These are phyloP conservation scores for Poeciliopsis occidentalis DNA, from an alignment of 2,113 vertebrate genomes.

Conservation along the genomic window DNA sequence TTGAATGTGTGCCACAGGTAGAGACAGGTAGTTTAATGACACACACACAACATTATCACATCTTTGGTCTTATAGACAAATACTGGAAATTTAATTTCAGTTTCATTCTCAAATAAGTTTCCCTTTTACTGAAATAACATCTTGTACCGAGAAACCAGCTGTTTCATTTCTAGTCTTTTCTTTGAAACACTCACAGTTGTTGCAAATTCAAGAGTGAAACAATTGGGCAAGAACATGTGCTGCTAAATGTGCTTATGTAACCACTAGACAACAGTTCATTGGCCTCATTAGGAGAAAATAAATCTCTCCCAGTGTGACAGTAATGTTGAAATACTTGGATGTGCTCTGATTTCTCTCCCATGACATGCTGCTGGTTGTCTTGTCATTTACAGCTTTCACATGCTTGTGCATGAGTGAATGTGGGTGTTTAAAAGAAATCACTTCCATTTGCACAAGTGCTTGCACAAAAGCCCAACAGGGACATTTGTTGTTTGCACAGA, in stretches of 20 bases:
- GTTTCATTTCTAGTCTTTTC: constrained; percentile 27
- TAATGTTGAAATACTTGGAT: constrained; percentile 61
- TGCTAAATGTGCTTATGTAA: constrained; percentile 60
- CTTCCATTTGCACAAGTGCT: constrained; percentile 39
- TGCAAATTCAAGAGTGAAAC: constrained; percentile 34
- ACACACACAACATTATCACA: background rate
- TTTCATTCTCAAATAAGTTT: constrained; percentile 15
- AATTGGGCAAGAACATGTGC: constrained; percentile 36
- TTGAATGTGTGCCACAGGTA: constrained; percentile 6
- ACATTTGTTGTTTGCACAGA: constrained; percentile 33
- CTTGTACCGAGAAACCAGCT: constrained; percentile 1
- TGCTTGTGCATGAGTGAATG: background rate
- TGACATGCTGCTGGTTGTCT: constrained; percentile 24
- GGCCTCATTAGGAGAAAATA: constrained; percentile 40
- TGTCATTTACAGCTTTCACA: constrained; percentile 17
- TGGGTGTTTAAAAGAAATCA: constrained; percentile 34
- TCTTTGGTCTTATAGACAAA: background rate
- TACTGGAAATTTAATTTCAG: constrained; percentile 12
- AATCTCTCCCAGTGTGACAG: constrained; percentile 36
- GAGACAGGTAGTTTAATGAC: background rate
- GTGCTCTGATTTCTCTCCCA: constrained; percentile 23
- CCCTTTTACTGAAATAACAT: constrained; percentile 2
- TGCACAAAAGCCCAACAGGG: constrained; percentile 5
- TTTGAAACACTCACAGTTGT: background rate
- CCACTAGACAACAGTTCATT: constrained; percentile 36